phyloP scores from a whole-genome alignment of 2,797 vertebrate species.

The Gadopsis bispinosus region DNA sequence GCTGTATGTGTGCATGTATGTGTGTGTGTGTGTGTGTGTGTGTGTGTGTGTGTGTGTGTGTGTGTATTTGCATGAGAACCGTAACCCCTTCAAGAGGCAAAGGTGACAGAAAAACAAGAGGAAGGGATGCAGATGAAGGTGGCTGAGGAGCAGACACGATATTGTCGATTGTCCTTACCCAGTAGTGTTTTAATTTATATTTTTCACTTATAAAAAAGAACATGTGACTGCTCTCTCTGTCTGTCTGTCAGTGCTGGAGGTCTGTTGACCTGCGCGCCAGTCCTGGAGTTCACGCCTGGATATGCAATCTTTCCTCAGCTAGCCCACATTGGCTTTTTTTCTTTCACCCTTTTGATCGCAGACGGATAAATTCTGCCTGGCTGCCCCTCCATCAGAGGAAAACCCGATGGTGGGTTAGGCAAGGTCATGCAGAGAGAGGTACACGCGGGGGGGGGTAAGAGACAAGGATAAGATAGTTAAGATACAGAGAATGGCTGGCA shows the following conservation, averaged over 20 bases:
- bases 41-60: constrained; percentile 9
- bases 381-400: constrained; percentile 70
- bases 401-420: constrained; percentile 65
- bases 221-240: not conserved
- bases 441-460: constrained; percentile 13
- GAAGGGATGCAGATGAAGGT: not conserved
- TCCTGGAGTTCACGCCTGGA: constrained; percentile 74
- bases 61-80: constrained; percentile 10
- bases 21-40: constrained; percentile 12
- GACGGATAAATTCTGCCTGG: constrained; percentile 83
- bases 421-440: constrained; percentile 67
- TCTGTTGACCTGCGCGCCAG: constrained; percentile 67
- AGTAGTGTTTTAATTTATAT: not conserved
- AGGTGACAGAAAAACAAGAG: not conserved
- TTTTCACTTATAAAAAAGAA: not conserved
- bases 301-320: constrained; percentile 74
- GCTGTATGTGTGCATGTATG: constrained; percentile 19
- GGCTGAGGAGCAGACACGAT: not conserved
- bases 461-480: constrained; percentile 10
- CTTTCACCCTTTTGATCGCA: constrained; percentile 75
- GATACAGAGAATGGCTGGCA: constrained; percentile 14
- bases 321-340: constrained; percentile 51
- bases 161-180: not conserved
- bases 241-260: constrained; percentile 49
- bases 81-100: constrained; percentile 7